Evolutionary conservation across 2,797 vertebrate species (phyloP).

Genomic region (Tachyglossus aculeatus): DNA sequence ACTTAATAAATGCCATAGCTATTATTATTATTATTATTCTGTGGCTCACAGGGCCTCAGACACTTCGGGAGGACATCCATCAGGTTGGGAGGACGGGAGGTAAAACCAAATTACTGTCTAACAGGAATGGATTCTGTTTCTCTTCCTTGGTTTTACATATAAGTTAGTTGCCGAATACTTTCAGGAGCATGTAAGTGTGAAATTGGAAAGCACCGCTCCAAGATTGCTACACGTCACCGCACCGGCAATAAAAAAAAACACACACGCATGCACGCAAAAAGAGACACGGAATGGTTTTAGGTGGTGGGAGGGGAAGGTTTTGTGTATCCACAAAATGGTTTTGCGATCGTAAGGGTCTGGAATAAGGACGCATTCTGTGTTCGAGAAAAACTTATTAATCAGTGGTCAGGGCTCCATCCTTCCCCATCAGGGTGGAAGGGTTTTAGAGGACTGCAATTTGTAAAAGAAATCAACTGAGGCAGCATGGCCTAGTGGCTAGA

Average conservation of each 20-base stretch:
- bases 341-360: no score
- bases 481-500: no score
- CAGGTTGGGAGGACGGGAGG: not conserved
- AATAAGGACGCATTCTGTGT: no score
- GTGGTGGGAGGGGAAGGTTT: no score
- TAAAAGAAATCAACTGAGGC: no score
- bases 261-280: no score
- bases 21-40: not conserved
- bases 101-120: constrained; percentile 6
- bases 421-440: no score
- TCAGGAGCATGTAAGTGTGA: constrained; percentile 60
- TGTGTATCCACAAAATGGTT: no score
- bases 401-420: no score
- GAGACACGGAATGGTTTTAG: no score
- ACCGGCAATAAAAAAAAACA: not conserved
- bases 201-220: constrained; percentile 57
- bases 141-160: constrained; percentile 49
- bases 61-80: not conserved
- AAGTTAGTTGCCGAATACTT: constrained; percentile 40
- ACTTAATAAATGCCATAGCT: accelerated
- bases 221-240: constrained; percentile 5
- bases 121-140: constrained; percentile 9
- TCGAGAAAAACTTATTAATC: no score
- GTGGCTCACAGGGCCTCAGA: constrained; percentile 23
- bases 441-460: no score